Percentiles rank a stretch among this genome's conserved stretches.
Evolutionary conservation across 2,113 vertebrate species (phyloP).

Genomic region (Odontesthes bonariensis): DNA sequence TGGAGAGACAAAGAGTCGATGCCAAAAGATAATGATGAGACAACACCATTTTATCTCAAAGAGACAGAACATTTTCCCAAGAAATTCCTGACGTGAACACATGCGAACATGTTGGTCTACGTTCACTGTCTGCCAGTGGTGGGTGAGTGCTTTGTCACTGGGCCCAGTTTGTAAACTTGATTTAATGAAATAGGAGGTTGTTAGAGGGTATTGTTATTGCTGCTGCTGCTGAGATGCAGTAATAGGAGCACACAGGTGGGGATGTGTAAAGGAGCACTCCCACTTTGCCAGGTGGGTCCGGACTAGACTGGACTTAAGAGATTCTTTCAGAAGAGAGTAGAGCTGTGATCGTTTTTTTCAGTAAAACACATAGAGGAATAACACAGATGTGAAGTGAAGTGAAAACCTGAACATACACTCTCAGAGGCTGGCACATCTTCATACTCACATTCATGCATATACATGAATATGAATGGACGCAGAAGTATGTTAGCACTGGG

Average conservation of each 20-base stretch:
- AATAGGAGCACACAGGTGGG: constrained; percentile 75
- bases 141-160: constrained; percentile 51
- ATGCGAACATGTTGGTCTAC: constrained; percentile 17
- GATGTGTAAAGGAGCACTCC: constrained; percentile 48
- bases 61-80: constrained; percentile 10
- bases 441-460: constrained; percentile 32
- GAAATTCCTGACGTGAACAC: constrained; percentile 22
- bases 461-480: constrained; percentile 48
- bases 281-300: constrained; percentile 56
- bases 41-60: constrained; percentile 29
- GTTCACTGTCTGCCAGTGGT: constrained; percentile 34
- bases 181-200: constrained; percentile 79
- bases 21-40: constrained; percentile 17
- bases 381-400: constrained; percentile 52
- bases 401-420: constrained; percentile 43
- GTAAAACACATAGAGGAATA: constrained; percentile 52
- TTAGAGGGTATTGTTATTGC: constrained; percentile 73
- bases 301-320: constrained; percentile 40
- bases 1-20: constrained; percentile 24
- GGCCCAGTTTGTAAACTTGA: constrained; percentile 68
- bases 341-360: constrained; percentile 15
- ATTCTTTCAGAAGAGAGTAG: constrained; percentile 33
- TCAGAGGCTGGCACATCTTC: constrained; percentile 29
- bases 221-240: constrained; percentile 73
- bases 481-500: constrained; percentile 30